Conservation (phyloP, 2,113 vertebrate genomes). For the Pachycephala philippinensis region DNA sequence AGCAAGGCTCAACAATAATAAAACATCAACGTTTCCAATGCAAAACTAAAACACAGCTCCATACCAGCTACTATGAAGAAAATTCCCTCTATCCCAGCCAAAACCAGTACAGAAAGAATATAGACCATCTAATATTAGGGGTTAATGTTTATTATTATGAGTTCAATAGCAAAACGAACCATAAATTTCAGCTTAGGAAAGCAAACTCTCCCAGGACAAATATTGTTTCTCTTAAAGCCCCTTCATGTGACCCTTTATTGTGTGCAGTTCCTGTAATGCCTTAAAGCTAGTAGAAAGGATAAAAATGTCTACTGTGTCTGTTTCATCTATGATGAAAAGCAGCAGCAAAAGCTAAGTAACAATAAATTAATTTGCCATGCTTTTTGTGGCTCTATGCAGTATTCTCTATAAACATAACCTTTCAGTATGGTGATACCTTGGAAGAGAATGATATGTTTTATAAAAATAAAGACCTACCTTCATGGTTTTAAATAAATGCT, state of each 20-base stretch:
- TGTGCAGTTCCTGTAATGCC: not conserved
- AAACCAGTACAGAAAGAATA: not conserved
- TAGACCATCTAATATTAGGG: not conserved
- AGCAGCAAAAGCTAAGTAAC: not conserved
- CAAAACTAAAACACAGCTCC: not conserved
- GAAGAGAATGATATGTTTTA: not conserved
- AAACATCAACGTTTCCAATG: rapidly evolving
- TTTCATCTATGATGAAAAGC: constrained; percentile 5
- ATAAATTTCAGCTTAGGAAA: not conserved
- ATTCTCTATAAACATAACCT: not conserved
- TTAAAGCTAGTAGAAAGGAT: not conserved
- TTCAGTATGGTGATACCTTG: not conserved
- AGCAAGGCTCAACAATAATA: not conserved
- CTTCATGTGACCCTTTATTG: not conserved
- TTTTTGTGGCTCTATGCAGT: not conserved
- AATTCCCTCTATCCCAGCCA: not conserved
- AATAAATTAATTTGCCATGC: not conserved
- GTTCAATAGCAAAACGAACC: not conserved
- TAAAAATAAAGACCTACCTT: not conserved
- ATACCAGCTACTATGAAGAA: not conserved
- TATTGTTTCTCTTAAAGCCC: not conserved
- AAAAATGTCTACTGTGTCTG: not conserved
- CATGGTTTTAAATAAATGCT: not conserved
- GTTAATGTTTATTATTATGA: not conserved
- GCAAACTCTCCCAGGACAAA: not conserved